Evolutionary conservation across 2,113 vertebrate species (phyloP), one percentile per base, ranked within the genome.

Genomic region (Takifugu bimaculatus): DNA sequence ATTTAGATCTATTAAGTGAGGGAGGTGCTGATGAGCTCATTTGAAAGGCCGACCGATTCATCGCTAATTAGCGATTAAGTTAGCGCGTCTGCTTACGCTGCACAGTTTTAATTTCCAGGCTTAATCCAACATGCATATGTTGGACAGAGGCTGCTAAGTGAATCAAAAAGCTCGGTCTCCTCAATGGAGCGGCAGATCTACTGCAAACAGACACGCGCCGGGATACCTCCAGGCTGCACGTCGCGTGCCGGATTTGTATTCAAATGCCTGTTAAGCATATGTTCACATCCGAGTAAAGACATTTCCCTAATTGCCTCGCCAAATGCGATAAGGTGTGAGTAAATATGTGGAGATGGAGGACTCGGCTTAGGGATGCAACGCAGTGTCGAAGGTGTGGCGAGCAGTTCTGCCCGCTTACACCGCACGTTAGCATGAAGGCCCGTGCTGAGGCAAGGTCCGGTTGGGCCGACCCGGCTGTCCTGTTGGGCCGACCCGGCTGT

Each of bases 91-190:
- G 44, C 55, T 64, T 63, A 35, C 42, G 68, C 51, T 60, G 72
- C 56, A 65, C 28, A 53, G 58, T 57, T 74, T 39, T 39, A 81
- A 76, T 69, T 82, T 66, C 72, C 26, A 70, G 50, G 67, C 71
- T 74, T 82, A 84, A 88, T 83, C 75, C 82, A 82, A 76, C 70
- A 68, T 69, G 71, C 77, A 54, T 76, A 70, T 63, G 80, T 39
- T 39, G 35, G 35, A 81, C 79, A 87, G 78, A 84, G 79, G 83
- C 65, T 80, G 81, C 77, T 82, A 78, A 88, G 82, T 85, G 82
- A 88, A 80, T 74, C 54, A 75, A 72, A 86, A 61, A 66, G 61
- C 68, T 77, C 58, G 6, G 68, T 66, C 76, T 61, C 53, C 76
- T 77, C 70, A 74, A 54, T 74, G 78, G 72, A 61, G 13, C 74